A percentile compares a stretch with the other conserved stretches of the same genome.
Evolutionary conservation across 2,113 vertebrate species (phyloP).

Genomic region (Zapus hudsonius): DNA sequence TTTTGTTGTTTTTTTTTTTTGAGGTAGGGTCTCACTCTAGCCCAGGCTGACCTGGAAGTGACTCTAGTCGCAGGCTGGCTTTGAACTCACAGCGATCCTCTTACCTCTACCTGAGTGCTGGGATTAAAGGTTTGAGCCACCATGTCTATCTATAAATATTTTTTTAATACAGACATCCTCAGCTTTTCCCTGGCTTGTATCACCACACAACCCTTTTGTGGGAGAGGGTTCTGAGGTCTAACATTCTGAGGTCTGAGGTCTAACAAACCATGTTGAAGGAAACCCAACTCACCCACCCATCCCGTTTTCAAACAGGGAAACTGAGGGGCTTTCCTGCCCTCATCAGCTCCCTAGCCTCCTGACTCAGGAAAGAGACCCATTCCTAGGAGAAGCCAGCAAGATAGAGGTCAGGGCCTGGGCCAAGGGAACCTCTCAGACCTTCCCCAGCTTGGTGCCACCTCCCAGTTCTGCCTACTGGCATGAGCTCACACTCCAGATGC

Average conservation of each 20-base stretch:
- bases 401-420: background rate
- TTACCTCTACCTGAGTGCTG: too few species aligned
- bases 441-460: background rate
- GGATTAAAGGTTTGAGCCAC: too few species aligned
- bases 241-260: too few species aligned
- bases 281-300: background rate
- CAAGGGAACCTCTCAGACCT: background rate
- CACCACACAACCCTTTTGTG: background rate
- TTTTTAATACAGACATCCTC: background rate
- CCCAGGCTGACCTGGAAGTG: too few species aligned
- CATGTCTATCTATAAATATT: too few species aligned
- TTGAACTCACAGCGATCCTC: too few species aligned
- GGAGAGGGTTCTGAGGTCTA: background rate
- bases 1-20: too few species aligned
- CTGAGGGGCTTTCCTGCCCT: slow-evolving; percentile 54
- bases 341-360: background rate
- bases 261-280: background rate
- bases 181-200: background rate
- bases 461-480: background rate
- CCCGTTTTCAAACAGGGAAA: slow-evolving; percentile 45
- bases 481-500: slow-evolving; percentile 77
- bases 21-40: too few species aligned
- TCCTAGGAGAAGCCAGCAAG: background rate
- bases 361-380: background rate
- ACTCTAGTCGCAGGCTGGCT: too few species aligned